Conservation (phyloP, 2,888 invertebrate species). For the Heliothis peltigera region DNA sequence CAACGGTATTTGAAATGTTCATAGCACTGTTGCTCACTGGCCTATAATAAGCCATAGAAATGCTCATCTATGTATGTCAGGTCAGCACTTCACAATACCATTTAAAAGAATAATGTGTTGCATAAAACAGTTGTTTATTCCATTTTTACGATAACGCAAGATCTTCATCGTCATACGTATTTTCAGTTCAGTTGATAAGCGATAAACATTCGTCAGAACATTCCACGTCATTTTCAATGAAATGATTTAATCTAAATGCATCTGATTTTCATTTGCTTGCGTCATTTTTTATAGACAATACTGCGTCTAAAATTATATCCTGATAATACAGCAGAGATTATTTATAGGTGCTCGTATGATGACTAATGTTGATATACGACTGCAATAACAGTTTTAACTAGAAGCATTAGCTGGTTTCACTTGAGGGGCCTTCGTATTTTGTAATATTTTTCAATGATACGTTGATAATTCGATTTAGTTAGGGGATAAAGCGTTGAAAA, state of each 20-base stretch:
- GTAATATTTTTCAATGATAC: slow-evolving; percentile 37
- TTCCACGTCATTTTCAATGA: slow-evolving; percentile 7
- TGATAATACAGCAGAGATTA: slow-evolving; percentile 44
- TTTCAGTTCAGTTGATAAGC: slow-evolving; percentile 9
- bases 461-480: slow-evolving; percentile 26
- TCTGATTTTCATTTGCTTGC: slow-evolving; percentile 14
- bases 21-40: background rate
- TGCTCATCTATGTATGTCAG: background rate
- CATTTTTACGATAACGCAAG: background rate
- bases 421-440: slow-evolving; percentile 51
- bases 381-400: slow-evolving; percentile 58
- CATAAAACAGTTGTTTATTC: background rate
- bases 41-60: background rate
- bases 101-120: background rate
- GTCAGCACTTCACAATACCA: slow-evolving; percentile 2
- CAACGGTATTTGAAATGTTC: too few relatives aligned
- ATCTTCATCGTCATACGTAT: background rate
- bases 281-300: slow-evolving; percentile 29
- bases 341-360: slow-evolving; percentile 38
- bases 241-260: slow-evolving; percentile 14
- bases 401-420: slow-evolving; percentile 35
- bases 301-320: slow-evolving; percentile 36
- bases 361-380: slow-evolving; percentile 53
- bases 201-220: slow-evolving; percentile 25
- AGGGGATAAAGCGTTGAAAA: slow-evolving; percentile 3